Conservation (phyloP, 2,113 vertebrate genomes). For the Phalacrocorax pelagicus region DNA sequence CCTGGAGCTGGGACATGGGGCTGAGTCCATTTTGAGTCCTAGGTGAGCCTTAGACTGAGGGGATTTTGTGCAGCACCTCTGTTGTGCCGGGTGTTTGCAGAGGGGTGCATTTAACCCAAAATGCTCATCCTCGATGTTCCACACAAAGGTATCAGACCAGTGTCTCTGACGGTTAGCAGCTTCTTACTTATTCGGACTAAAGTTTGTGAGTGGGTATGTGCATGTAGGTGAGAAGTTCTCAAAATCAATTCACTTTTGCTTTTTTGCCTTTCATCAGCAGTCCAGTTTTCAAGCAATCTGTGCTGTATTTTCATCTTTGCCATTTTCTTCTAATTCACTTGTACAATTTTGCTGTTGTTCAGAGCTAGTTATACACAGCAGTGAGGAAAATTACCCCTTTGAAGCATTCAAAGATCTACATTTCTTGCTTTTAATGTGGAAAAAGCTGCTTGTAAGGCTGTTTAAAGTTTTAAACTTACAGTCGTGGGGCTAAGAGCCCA, state of each 20-base stretch:
- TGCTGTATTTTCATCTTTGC: background rate
- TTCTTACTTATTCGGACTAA: background rate
- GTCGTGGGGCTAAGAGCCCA: background rate
- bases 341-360: background rate
- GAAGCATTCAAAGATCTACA: background rate
- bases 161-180: background rate
- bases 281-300: background rate
- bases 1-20: background rate
- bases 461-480: background rate
- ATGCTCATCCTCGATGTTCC: background rate
- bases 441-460: background rate
- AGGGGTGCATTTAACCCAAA: background rate
- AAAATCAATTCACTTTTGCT: background rate
- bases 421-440: background rate
- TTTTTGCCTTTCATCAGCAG: background rate
- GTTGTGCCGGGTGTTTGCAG: background rate
- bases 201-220: background rate
- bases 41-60: background rate
- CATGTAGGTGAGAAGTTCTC: background rate
- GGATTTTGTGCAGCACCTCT: background rate
- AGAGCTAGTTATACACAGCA: background rate
- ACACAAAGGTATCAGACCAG: accelerated
- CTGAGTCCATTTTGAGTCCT: background rate
- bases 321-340: background rate
- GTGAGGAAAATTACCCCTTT: background rate